phyloP scores from a whole-genome alignment of 2,888 invertebrate species.

The Allygus modestus region DNA sequence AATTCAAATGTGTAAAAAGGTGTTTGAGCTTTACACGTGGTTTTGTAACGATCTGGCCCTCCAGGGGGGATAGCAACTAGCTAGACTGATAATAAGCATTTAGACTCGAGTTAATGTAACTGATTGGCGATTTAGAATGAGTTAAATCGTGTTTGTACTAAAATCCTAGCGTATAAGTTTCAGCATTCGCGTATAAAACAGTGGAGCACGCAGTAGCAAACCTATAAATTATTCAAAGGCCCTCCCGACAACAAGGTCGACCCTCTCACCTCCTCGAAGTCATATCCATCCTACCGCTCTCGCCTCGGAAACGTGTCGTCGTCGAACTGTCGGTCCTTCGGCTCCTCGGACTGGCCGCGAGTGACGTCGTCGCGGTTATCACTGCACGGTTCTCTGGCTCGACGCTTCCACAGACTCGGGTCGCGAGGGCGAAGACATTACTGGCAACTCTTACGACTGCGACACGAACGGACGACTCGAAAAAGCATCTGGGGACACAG shows the following conservation, averaged over 20 bases:
- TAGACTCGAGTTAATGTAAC: too few species aligned
- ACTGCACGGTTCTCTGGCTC: not conserved
- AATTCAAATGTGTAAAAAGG: too few species aligned
- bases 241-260: not conserved
- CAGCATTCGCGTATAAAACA: too few species aligned
- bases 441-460: not conserved
- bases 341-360: not conserved
- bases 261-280: conserved; percentile 1
- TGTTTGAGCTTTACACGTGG: too few species aligned
- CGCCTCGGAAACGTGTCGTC: not conserved
- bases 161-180: too few species aligned
- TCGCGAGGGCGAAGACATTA: not conserved
- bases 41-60: too few species aligned
- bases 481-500: conserved; percentile 20
- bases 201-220: too few species aligned
- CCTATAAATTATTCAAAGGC: not conserved
- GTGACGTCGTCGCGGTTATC: not conserved
- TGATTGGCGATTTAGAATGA: too few species aligned
- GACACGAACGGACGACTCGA: not conserved
- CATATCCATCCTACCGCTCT: not conserved
- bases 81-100: too few species aligned
- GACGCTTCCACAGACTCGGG: too few species aligned
- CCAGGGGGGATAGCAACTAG: too few species aligned
- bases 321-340: not conserved
- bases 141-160: too few species aligned